Evolutionary conservation across 2,888 invertebrate species (phyloP).

Genomic region (Lepidochitona cinerea): DNA sequence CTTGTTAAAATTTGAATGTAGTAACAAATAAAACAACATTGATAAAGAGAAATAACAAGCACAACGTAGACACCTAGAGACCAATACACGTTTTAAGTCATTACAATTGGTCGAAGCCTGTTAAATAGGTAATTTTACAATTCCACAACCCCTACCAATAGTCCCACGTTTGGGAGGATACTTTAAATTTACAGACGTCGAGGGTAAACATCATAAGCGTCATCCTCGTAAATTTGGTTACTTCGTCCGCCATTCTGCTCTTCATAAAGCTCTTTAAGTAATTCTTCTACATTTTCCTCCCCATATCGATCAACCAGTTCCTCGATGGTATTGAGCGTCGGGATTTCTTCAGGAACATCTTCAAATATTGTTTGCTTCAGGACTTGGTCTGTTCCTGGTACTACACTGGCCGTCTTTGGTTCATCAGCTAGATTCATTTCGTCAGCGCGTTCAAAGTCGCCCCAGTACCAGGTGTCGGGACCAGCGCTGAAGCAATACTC

Average conservation of each 20-base stretch:
- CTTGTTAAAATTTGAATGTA: no score
- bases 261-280: not conserved
- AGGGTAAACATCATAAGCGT: not conserved
- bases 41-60: no score
- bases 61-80: no score
- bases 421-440: conserved; percentile 35
- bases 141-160: not conserved
- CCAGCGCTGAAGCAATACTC: conserved; percentile 75
- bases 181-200: not conserved
- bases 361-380: not conserved
- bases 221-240: not conserved
- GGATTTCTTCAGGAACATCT: not conserved
- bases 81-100: no score
- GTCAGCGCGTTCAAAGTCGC: conserved; percentile 21
- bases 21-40: no score
- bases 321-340: not conserved
- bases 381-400: conserved; percentile 31
- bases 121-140: not conserved
- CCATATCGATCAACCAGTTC: not conserved
- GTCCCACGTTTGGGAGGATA: not conserved
- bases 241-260: not conserved
- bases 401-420: conserved; percentile 47
- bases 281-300: not conserved
- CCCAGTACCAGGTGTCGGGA: conserved; percentile 89
- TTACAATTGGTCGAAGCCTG: not conserved